These are phyloP conservation scores for Choloepus hoffmanni DNA, from an alignment of 2,113 vertebrate genomes.

Conservation along the genomic window DNA sequence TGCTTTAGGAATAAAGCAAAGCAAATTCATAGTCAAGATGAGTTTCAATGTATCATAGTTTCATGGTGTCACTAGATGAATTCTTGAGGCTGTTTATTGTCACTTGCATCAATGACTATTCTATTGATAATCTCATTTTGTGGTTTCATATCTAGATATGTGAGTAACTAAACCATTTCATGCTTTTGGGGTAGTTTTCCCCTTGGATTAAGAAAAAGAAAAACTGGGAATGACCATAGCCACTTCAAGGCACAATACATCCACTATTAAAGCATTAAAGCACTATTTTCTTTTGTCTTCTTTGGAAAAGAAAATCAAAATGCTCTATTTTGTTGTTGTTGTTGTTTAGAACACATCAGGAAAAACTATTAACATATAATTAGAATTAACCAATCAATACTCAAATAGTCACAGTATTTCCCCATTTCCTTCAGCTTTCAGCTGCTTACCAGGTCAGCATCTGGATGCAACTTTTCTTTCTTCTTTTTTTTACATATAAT, in stretches of 20 bases:
- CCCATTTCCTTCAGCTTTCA: neutral
- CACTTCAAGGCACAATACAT: neutral
- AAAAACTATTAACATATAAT: neutral
- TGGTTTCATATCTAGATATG: neutral
- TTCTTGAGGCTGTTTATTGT: neutral
- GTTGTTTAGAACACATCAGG: neutral
- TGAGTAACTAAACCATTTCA: neutral
- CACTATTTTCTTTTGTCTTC: neutral
- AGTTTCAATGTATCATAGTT: neutral
- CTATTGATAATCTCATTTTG: constrained; percentile 32
- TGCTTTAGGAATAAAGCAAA: constrained; percentile 2
- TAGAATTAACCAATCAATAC: constrained; percentile 45
- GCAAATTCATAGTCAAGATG: neutral
- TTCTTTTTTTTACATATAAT: neutral
- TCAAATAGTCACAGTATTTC: constrained; percentile 17
- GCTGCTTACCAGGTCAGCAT: neutral
- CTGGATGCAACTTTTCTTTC: neutral
- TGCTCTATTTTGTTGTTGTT: neutral
- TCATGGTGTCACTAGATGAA: neutral
- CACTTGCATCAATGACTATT: neutral
- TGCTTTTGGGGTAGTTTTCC: constrained; percentile 24
- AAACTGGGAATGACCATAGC: neutral
- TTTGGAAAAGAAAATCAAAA: constrained; percentile 10
- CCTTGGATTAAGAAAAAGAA: neutral
- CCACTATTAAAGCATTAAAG: neutral